These are phyloP conservation scores for Eristalis tenax DNA, from an alignment of 2,888 invertebrate species.

Conservation along the genomic window DNA sequence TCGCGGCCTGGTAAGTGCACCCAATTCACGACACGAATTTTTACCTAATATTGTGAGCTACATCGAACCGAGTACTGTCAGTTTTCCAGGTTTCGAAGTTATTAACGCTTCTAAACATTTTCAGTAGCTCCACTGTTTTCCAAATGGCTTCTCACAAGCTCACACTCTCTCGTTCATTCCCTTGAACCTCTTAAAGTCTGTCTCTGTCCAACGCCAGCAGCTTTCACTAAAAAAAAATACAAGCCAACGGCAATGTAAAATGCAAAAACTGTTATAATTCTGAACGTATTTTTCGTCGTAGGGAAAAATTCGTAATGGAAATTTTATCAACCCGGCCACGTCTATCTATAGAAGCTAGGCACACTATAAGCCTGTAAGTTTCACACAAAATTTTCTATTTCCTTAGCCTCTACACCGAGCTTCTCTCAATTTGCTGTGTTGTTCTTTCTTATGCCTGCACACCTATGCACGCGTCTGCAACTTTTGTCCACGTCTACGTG, in stretches of 20 bases:
- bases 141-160: no score
- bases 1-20: no score
- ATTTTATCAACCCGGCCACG: slow-evolving; percentile 26
- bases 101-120: no score
- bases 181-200: no score
- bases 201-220: no score
- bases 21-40: no score
- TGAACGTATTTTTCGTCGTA: slow-evolving; percentile 50
- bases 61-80: no score
- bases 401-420: neutral
- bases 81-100: no score
- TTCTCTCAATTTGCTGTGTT: neutral
- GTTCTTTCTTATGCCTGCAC: neutral
- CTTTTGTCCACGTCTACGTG: neutral
- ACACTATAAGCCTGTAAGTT: slow-evolving; percentile 68
- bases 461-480: no score
- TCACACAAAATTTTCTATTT: neutral
- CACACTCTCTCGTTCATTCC: no score
- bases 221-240: neutral
- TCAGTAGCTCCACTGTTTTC: no score
- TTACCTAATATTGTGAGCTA: no score
- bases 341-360: slow-evolving; percentile 62
- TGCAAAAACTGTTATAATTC: slow-evolving; percentile 3
- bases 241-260: neutral
- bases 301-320: slow-evolving; percentile 44